Percentiles rank a stretch among this genome's conserved stretches.
Evolutionary conservation across 92 coral and sea anemone species (phyloP).

Genomic region (Palythoa grandis): DNA sequence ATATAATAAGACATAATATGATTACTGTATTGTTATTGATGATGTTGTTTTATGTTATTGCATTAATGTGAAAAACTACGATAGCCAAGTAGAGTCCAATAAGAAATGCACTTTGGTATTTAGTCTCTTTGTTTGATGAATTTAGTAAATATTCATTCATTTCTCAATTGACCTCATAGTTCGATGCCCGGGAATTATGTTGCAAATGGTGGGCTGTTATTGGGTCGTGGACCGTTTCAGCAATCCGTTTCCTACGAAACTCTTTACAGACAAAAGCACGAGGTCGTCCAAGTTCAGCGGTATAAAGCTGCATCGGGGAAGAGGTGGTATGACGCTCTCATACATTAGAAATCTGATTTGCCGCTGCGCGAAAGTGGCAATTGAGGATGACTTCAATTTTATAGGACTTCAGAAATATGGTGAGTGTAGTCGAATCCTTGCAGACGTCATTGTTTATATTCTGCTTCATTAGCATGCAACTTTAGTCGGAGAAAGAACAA

Average conservation of each 20-base stretch:
- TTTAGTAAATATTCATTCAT: too few species aligned
- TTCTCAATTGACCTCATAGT: background rate
- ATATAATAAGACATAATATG: too few species aligned
- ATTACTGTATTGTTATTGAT: too few species aligned
- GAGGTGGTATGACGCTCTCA: background rate
- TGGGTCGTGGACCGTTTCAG: slow-evolving; percentile 5
- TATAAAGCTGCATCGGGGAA: slow-evolving; percentile 5
- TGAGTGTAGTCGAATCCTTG: background rate
- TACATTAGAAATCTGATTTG: slow-evolving; percentile 27
- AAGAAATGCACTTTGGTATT: too few species aligned
- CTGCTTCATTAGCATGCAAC: background rate
- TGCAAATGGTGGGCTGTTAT: slow-evolving; percentile 23
- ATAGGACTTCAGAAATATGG: slow-evolving; percentile 37
- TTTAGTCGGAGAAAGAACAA: too few species aligned
- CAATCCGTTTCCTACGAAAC: slow-evolving; percentile 16
- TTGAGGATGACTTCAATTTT: background rate
- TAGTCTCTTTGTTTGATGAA: too few species aligned
- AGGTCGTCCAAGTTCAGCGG: slow-evolving; percentile 24
- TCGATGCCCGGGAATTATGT: slow-evolving; percentile 20
- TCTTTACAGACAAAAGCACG: background rate
- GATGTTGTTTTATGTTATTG: too few species aligned
- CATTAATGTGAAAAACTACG: too few species aligned
- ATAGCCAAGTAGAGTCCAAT: too few species aligned
- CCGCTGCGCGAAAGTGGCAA: slow-evolving; percentile 22
- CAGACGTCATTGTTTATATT: too few species aligned